Percentiles rank a stretch among this genome's conserved stretches.
Evolutionary conservation across 2,113 vertebrate species (phyloP).

Genomic region (Hirundichthys speculiger): DNA sequence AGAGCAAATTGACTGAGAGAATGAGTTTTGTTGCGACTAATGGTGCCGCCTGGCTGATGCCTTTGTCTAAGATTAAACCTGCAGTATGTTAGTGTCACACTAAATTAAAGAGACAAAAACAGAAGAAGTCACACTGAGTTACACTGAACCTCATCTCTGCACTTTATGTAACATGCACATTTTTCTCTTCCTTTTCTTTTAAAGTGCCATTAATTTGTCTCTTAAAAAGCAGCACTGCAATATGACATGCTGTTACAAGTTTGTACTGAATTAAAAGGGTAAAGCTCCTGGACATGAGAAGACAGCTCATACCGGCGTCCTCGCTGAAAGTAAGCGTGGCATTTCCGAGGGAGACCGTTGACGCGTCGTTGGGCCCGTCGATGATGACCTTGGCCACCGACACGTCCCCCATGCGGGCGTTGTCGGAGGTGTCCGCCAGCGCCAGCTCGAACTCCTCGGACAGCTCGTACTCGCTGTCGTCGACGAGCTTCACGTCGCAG

Average conservation of each 20-base stretch:
- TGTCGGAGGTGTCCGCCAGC: constrained; percentile 86
- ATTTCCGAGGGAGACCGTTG: constrained; percentile 87
- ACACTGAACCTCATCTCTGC: too few relatives aligned
- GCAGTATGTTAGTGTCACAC: too few relatives aligned
- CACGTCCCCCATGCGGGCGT: constrained; percentile 85
- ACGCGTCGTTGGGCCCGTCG: constrained; percentile 93
- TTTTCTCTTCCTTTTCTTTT: too few relatives aligned
- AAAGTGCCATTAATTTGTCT: too few relatives aligned
- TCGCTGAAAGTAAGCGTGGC: constrained; percentile 90
- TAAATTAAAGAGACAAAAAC: not conserved
- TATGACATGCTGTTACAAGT: too few relatives aligned
- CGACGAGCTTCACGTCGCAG: constrained; percentile 89
- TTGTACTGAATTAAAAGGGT: too few relatives aligned
- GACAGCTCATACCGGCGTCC: constrained; percentile 85
- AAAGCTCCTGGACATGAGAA: not conserved
- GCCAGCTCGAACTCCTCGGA: constrained; percentile 94
- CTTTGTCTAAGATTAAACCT: too few relatives aligned
- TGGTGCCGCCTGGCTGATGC: too few relatives aligned
- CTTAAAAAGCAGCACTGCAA: too few relatives aligned
- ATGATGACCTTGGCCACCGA: constrained; percentile 87
- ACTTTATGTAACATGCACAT: too few relatives aligned
- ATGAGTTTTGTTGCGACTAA: not conserved
- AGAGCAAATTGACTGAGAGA: constrained; percentile 3
- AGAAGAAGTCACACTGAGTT: not conserved
- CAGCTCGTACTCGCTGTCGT: constrained; percentile 96